Conservation (phyloP, 2,797 vertebrate genomes). For the Adelosebastes latens region DNA sequence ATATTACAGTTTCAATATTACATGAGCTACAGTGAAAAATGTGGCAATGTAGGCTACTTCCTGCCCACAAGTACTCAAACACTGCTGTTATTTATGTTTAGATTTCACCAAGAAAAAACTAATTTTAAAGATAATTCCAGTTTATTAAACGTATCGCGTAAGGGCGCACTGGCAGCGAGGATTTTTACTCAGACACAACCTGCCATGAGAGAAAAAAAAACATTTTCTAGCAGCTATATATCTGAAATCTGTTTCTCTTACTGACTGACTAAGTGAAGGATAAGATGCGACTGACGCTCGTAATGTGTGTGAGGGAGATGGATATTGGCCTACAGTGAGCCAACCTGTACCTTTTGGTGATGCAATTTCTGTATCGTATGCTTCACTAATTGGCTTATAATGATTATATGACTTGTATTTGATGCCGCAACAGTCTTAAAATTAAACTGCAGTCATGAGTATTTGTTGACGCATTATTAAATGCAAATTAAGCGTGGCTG, state of each 20-base stretch:
- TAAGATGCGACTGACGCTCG: not conserved
- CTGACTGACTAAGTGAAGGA: not conserved
- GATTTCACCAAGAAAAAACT: not conserved
- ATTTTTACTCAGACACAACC: not conserved
- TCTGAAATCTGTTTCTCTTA: not conserved
- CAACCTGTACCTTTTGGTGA: not conserved
- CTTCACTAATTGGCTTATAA: not conserved
- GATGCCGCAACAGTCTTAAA: not conserved
- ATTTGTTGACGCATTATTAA: not conserved
- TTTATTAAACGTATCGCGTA: not conserved
- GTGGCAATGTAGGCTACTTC: not conserved
- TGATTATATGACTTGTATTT: not conserved
- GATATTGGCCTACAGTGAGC: not conserved
- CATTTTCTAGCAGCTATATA: not conserved
- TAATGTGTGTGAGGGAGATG: not conserved
- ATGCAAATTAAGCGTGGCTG: not conserved
- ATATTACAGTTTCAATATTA: conserved; percentile 45
- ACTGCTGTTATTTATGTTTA: not conserved
- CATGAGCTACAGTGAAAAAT: conserved; percentile 29
- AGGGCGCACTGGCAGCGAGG: not conserved
- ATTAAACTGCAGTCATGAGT: not conserved
- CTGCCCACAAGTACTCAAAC: not conserved
- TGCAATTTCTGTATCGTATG: not conserved
- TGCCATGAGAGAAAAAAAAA: not conserved
- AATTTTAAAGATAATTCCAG: not conserved